phyloP scores from a whole-genome alignment of 2,797 vertebrate genomes.

The Hyperoplus lanceolatus region DNA sequence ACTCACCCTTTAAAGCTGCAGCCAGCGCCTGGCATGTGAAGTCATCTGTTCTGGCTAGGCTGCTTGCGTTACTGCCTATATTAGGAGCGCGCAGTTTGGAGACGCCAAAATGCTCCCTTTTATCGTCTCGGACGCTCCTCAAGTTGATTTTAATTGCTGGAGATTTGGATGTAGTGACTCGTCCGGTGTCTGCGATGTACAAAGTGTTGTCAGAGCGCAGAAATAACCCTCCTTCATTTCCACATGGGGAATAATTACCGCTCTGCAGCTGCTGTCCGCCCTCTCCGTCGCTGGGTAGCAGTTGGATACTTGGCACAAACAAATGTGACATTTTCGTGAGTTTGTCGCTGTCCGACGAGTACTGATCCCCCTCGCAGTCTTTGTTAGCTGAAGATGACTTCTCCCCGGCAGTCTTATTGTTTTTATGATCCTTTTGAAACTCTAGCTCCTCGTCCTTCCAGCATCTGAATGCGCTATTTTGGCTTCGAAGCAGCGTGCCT shows the following conservation, averaged over 20 bases:
- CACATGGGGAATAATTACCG: conserved; percentile 72
- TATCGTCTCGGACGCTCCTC: conserved; percentile 84
- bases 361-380: conserved; percentile 77
- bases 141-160: conserved; percentile 95
- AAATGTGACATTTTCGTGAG: conserved; percentile 94
- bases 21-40: conserved; percentile 82
- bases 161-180: conserved; percentile 81
- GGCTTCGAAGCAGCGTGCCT: conserved; percentile 92
- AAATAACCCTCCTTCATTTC: conserved; percentile 36
- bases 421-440: conserved; percentile 88
- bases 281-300: conserved; percentile 83
- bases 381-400: conserved; percentile 75
- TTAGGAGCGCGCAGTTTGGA: conserved; percentile 90
- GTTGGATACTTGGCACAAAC: conserved; percentile 94
- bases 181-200: conserved; percentile 61
- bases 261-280: conserved; percentile 70
- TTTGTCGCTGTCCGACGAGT: conserved; percentile 72
- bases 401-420: conserved; percentile 69
- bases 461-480: conserved; percentile 96
- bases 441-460: conserved; percentile 93
- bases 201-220: conserved; percentile 63
- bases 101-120: conserved; percentile 85
- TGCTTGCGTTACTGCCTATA: conserved; percentile 72
- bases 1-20: conserved; percentile 84
- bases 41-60: conserved; percentile 83